These are phyloP conservation scores for Pogonus chalceus DNA, from an alignment of 1,140 invertebrate genomes.

Conservation along the genomic window DNA sequence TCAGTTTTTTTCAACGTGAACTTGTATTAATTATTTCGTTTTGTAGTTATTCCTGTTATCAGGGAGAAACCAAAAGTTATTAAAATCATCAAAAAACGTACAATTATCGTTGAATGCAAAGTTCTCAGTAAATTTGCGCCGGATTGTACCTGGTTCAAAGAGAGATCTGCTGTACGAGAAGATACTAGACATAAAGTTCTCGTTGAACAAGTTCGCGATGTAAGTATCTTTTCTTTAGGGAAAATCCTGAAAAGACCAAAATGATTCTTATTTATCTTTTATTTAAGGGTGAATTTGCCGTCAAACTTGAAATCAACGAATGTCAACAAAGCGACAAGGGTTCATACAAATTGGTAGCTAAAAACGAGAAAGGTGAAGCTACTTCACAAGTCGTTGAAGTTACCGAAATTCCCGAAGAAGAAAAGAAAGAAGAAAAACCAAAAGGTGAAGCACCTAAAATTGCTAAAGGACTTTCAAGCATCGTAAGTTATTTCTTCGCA, in stretches of 20 bases:
- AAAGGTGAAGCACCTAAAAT: constrained; percentile 61
- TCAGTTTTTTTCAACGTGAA: not conserved
- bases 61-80: constrained; percentile 85
- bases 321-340: constrained; percentile 72
- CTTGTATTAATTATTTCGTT: constrained; percentile 23
- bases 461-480: constrained; percentile 58
- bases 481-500: constrained; percentile 43
- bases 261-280: constrained; percentile 8
- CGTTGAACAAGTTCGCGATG: constrained; percentile 68
- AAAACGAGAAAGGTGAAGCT: constrained; percentile 88
- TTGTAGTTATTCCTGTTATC: constrained; percentile 83
- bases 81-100: constrained; percentile 80
- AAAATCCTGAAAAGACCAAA: not conserved
- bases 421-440: constrained; percentile 54
- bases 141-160: constrained; percentile 83
- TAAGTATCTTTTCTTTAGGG: constrained; percentile 29
- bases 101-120: constrained; percentile 81
- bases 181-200: constrained; percentile 62
- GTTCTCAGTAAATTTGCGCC: constrained; percentile 82
- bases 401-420: constrained; percentile 65
- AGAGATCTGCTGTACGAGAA: constrained; percentile 64
- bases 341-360: constrained; percentile 80
- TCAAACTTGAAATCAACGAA: constrained; percentile 79
- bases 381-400: constrained; percentile 82
- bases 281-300: constrained; percentile 68